Conservation (phyloP, 2,113 vertebrate species). For the Protomyctophum bolini region DNA sequence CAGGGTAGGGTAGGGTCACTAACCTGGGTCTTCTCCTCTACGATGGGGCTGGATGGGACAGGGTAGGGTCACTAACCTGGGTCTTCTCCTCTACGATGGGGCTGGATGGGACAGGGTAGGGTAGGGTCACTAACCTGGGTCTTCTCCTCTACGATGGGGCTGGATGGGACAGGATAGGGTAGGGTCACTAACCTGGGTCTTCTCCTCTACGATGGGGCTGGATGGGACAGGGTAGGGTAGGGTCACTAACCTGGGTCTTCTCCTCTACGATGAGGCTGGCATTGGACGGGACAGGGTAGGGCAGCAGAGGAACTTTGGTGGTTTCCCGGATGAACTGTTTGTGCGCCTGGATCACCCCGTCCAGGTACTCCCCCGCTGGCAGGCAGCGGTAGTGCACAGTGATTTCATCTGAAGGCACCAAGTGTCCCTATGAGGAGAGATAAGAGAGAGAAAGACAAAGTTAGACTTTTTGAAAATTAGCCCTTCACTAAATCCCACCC, state of each 20-base stretch:
- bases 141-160: no score
- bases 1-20: no score
- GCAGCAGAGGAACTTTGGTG: conserved; percentile 87
- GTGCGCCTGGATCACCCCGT: conserved; percentile 87
- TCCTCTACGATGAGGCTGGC: conserved; percentile 89
- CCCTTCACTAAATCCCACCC: no score
- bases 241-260: conserved; percentile 84
- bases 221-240: neutral
- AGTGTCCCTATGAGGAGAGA: conserved; percentile 79
- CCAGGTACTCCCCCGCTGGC: conserved; percentile 87
- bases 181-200: conserved; percentile 82
- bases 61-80: no score
- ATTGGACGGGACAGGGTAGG: conserved; percentile 83
- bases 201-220: conserved; percentile 90
- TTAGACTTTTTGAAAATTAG: no score
- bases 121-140: no score
- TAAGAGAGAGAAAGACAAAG: neutral
- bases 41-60: no score
- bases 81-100: no score
- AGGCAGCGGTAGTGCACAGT: conserved; percentile 85
- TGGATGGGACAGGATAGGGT: no score
- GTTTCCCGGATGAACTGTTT: conserved; percentile 93
- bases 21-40: no score
- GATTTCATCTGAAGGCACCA: conserved; percentile 95
- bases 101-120: no score